Percentiles rank a stretch among this genome's conserved stretches.
These are phyloP conservation scores for Trachymyrmex cornetzi DNA, from an alignment of 1,140 invertebrate genomes.

Conservation along the genomic window DNA sequence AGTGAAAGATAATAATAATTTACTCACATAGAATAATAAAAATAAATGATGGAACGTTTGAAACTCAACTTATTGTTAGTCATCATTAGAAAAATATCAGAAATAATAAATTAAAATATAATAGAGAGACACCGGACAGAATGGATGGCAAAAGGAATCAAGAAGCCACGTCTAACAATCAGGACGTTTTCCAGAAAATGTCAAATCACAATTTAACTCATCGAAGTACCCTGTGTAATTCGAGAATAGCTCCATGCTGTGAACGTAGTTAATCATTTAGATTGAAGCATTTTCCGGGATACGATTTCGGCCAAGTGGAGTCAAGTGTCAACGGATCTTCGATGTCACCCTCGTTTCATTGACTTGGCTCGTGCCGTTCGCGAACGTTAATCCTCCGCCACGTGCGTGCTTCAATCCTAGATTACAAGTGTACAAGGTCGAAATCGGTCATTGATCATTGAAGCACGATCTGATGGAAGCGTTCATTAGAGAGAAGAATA, in stretches of 20 bases:
- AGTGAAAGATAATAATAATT: too few species aligned
- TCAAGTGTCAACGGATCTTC: constrained; percentile 83
- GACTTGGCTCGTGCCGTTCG: constrained; percentile 45
- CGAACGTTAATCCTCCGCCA: constrained; percentile 50
- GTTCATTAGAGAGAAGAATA: constrained; percentile 34
- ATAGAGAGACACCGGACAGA: too few species aligned
- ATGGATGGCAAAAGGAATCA: too few species aligned
- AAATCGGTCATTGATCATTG: constrained; percentile 16
- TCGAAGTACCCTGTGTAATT: constrained; percentile 28
- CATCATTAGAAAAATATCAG: too few species aligned
- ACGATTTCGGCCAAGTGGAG: constrained; percentile 71
- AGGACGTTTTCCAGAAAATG: neutral
- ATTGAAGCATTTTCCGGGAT: constrained; percentile 65
- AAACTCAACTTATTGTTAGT: too few species aligned
- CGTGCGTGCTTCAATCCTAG: constrained; percentile 58
- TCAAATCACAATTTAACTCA: constrained; percentile 8
- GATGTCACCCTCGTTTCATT: constrained; percentile 74
- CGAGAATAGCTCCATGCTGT: constrained; percentile 21
- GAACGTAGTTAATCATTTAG: constrained; percentile 63
- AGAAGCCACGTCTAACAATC: too few species aligned
- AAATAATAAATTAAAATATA: too few species aligned
- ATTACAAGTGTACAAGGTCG: constrained; percentile 61
- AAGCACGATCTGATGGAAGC: constrained; percentile 21
- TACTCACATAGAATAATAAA: too few species aligned
- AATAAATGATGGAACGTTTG: too few species aligned